These are phyloP conservation scores for Tigriopus californicus DNA, from an alignment of 2,888 invertebrate species.

Conservation along the genomic window DNA sequence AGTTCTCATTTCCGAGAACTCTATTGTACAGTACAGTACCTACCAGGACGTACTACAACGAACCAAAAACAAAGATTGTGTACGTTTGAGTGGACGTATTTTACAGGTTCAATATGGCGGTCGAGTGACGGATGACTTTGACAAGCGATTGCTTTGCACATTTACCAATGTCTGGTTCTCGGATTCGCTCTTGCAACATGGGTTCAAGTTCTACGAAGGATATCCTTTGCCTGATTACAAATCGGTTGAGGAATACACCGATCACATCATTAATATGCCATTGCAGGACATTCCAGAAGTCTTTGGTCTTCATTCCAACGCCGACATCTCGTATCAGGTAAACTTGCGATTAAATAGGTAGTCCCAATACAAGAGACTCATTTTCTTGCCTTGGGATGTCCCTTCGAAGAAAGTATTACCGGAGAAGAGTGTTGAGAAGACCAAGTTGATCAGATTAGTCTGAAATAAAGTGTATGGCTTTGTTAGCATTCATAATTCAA, in stretches of 20 bases:
- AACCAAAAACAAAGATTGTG: too few species aligned
- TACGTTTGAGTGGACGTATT: neutral
- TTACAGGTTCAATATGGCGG: conserved; percentile 49
- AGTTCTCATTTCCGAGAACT: too few species aligned
- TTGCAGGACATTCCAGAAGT: conserved; percentile 79
- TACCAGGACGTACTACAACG: too few species aligned
- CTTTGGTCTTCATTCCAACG: conserved; percentile 87
- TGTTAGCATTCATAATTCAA: too few species aligned
- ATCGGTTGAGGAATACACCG: conserved; percentile 35
- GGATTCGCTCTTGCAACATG: conserved; percentile 61
- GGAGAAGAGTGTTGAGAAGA: too few species aligned
- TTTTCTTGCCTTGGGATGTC: too few species aligned
- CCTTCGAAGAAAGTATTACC: too few species aligned
- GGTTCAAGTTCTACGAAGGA: conserved; percentile 76
- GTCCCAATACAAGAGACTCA: too few species aligned
- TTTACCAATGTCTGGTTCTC: conserved; percentile 86
- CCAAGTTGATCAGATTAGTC: too few species aligned
- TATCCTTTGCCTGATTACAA: conserved; percentile 74
- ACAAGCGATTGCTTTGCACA: conserved; percentile 74
- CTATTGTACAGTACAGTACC: too few species aligned
- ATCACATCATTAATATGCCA: conserved; percentile 68
- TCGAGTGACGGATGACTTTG: conserved; percentile 88
- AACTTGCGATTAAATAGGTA: neutral
- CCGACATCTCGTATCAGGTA: conserved; percentile 60
- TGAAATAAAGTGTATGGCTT: too few species aligned